Base-by-base conservation (phyloP, 2,797 vertebrate species). In the Allobates femoralis region DNA sequence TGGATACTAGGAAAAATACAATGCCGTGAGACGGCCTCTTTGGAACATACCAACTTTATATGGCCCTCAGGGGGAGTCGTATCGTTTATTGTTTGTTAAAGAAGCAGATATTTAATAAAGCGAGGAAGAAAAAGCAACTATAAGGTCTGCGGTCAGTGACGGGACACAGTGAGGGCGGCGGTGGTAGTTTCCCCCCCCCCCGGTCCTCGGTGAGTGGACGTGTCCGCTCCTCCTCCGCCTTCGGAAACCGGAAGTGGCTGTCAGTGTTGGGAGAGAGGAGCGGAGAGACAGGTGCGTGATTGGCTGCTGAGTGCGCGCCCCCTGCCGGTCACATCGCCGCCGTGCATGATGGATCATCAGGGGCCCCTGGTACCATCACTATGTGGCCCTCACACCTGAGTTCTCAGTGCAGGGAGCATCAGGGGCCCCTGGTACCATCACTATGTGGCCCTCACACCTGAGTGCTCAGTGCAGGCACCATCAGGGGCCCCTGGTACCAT, bases 261-360 rank as follows among this genome's bases (percentile, higher is more conserved):
- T 2, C 58, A 81, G 46, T 26, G 62, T 32, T 28, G 28, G 3
- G 58, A 53, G 23, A 75, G 46, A 41, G 81, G 41, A 86, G 69
- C 85, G 46, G 79, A 12, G 56, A 81, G 79, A 53, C 50, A 86
- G 79, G 85, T 86, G 53, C 67, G 85, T 86, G 74, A 76, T 55
- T 50, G 84, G 16, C 10, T 26, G 79, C 3, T 32, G 56, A 41
- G 18, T 71, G 30, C 50, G 37, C 41, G 80, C 80, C 51, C 46
- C 80, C 80, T 82, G 80, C 80, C 56, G 80, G 18, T 55, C 28
- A 16, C 15, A n/a, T 23, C 2, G 3, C 23, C 26, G 37, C 21
- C 5, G 28, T 56, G 50, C 50, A 55, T n/a, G 79, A 0, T 69
- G 64, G 2, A 28, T 32, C 37, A 2, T 34, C 46, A 30, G 79